These are phyloP conservation scores for Drepanosiphum platanoidis DNA, from an alignment of 2,888 invertebrate genomes.

Conservation along the genomic window DNA sequence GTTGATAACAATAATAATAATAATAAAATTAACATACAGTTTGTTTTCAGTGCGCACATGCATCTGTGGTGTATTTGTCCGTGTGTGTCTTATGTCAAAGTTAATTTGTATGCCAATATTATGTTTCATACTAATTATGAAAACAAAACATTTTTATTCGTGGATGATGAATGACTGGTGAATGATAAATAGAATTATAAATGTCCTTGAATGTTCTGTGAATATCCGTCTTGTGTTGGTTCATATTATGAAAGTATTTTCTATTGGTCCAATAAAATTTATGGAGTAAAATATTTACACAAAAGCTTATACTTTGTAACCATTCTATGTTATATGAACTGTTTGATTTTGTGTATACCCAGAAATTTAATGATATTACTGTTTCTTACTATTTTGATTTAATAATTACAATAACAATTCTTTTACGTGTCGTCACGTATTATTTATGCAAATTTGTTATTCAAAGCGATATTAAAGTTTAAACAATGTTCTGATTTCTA, in stretches of 20 bases:
- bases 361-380: slow-evolving; percentile 8
- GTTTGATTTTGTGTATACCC: slow-evolving; percentile 4
- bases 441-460: slow-evolving; percentile 11
- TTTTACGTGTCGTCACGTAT: not conserved
- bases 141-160: not conserved
- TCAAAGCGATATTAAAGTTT: not conserved
- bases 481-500: not conserved
- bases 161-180: not conserved
- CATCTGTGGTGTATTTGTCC: slow-evolving; percentile 5
- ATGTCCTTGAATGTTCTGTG: slow-evolving; percentile 1
- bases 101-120: slow-evolving; percentile 18
- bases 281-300: slow-evolving; percentile 9
- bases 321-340: slow-evolving; percentile 12
- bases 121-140: not conserved
- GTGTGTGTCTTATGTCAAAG: slow-evolving; percentile 13
- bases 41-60: slow-evolving; percentile 10
- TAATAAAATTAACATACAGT: slow-evolving; percentile 16
- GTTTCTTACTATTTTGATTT: slow-evolving; percentile 21
- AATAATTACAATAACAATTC: slow-evolving; percentile 4
- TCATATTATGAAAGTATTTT: not conserved
- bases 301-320: not conserved
- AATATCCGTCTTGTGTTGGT: slow-evolving; percentile 19
- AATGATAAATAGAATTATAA: not conserved
- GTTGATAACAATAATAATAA: not conserved
- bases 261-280: not conserved